phyloP scores from a whole-genome alignment of 2,797 vertebrate genomes.

The Syncerus caffer region DNA sequence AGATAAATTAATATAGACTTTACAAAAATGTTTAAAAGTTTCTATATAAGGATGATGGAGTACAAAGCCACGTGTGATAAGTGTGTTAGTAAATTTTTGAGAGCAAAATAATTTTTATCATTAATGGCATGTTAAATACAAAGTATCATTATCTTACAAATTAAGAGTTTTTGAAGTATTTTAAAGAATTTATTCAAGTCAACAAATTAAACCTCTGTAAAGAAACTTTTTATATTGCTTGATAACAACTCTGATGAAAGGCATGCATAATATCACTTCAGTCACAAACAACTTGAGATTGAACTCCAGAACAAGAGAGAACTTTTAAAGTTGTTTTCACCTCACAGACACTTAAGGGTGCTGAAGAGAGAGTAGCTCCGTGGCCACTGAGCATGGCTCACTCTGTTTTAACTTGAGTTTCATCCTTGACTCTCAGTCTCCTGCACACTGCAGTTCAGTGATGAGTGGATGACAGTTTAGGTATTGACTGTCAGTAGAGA shows the following conservation, averaged over 20 bases:
- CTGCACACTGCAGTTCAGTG: neutral
- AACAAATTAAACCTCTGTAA: slow-evolving; percentile 24
- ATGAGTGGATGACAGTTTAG: neutral
- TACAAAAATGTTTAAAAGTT: neutral
- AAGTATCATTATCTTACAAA: slow-evolving; percentile 11
- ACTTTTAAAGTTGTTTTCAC: neutral
- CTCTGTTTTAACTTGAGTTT: neutral
- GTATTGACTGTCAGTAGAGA: neutral
- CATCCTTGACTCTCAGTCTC: neutral
- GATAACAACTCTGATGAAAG: slow-evolving; percentile 34
- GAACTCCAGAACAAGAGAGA: neutral
- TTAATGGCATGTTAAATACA: neutral
- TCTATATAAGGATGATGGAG: neutral
- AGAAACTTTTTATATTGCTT: slow-evolving; percentile 29
- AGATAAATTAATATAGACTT: neutral
- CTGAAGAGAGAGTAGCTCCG: neutral
- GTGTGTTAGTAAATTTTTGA: neutral
- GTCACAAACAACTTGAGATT: slow-evolving; percentile 21
- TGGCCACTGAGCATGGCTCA: neutral
- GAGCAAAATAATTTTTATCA: neutral
- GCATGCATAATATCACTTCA: slow-evolving; percentile 10
- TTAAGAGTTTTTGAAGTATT: slow-evolving; percentile 36
- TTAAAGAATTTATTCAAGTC: slow-evolving; percentile 57
- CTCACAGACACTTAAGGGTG: neutral
- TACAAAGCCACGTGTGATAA: neutral